Evolutionary conservation across 2,888 invertebrate genomes (phyloP).

Genomic region (Oxystoma pomonae): DNA sequence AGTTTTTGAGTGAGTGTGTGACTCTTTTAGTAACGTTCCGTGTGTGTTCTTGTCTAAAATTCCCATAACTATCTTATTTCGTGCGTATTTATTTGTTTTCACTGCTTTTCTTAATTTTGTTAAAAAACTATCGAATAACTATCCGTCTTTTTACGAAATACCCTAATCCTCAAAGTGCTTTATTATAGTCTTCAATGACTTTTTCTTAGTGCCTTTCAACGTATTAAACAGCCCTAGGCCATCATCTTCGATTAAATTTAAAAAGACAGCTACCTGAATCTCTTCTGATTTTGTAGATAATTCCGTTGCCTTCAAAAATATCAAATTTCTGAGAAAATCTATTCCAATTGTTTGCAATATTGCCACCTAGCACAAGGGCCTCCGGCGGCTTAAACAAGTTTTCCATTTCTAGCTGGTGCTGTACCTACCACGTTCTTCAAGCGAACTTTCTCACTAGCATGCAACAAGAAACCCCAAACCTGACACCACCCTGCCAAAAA

Average conservation of each 20-base stretch:
- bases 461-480: not conserved
- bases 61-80: conserved; percentile 25
- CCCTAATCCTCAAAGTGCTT: not conserved
- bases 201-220: not conserved
- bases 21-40: conserved; percentile 20
- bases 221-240: not conserved
- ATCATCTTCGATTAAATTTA: not conserved
- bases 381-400: not conserved
- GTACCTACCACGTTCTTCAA: not conserved
- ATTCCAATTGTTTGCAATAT: not conserved
- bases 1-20: conserved; percentile 14
- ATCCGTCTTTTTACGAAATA: conserved; percentile 27
- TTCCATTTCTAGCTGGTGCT: not conserved
- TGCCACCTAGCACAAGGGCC: not conserved
- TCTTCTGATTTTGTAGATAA: not conserved
- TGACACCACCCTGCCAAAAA: too few relatives aligned
- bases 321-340: not conserved
- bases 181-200: not conserved
- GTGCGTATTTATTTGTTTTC: conserved; percentile 29
- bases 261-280: not conserved
- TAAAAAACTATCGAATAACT: conserved; percentile 32
- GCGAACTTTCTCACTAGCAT: not conserved
- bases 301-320: not conserved
- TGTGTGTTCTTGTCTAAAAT: not conserved
- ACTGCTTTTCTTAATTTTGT: conserved; percentile 30